Conservation (phyloP, 2,888 invertebrate species). For the Heliconius sara region DNA sequence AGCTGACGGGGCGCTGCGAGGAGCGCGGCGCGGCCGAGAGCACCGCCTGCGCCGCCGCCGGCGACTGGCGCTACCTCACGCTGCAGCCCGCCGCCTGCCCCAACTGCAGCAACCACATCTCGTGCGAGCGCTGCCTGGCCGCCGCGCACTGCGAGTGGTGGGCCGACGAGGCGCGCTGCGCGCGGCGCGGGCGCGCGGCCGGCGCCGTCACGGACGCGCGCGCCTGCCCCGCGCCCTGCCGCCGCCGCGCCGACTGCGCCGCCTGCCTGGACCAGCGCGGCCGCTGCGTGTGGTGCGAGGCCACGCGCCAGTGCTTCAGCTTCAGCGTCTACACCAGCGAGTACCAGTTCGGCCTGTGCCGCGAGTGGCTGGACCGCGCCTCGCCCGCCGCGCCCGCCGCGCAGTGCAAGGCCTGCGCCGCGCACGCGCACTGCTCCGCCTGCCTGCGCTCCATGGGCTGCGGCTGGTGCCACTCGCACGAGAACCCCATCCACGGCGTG, state of each 20-base stretch:
- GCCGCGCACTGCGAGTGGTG: slow-evolving; percentile 95
- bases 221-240: slow-evolving; percentile 92
- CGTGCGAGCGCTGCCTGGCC: slow-evolving; percentile 93
- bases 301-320: slow-evolving; percentile 95
- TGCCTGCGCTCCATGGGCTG: slow-evolving; percentile 94
- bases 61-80: slow-evolving; percentile 91
- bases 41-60: slow-evolving; percentile 80
- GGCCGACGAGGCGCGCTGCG: slow-evolving; percentile 93
- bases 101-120: slow-evolving; percentile 94
- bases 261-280: slow-evolving; percentile 93
- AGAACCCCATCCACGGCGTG: slow-evolving; percentile 93
- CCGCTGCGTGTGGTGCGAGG: slow-evolving; percentile 98
- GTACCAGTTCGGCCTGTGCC: slow-evolving; percentile 96
- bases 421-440: slow-evolving; percentile 89
- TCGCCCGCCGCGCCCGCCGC: slow-evolving; percentile 80
- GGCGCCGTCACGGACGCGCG: slow-evolving; percentile 86
- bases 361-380: slow-evolving; percentile 95
- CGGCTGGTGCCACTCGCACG: slow-evolving; percentile 96
- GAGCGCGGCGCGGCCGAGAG: slow-evolving; percentile 87
- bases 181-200: slow-evolving; percentile 88
- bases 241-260: slow-evolving; percentile 89
- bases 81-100: slow-evolving; percentile 92
- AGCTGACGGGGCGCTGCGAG: slow-evolving; percentile 88
- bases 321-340: slow-evolving; percentile 98
- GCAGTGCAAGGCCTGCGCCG: slow-evolving; percentile 91